phyloP scores from a whole-genome alignment of 2,113 vertebrate species.

The Eulacestoma nigropectus region DNA sequence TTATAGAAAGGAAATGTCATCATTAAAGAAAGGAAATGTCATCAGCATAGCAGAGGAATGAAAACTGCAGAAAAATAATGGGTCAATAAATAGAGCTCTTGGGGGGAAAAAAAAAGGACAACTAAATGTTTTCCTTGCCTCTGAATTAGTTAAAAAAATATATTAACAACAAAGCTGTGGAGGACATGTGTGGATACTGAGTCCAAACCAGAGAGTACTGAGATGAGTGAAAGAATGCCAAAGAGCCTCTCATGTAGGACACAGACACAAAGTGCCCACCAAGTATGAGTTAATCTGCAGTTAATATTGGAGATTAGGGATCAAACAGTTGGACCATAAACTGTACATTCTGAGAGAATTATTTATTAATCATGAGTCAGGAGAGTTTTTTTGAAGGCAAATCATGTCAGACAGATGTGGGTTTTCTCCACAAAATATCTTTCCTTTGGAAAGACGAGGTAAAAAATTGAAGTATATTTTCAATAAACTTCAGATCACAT shows the following conservation, averaged over 20 bases:
- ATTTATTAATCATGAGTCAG: slow-evolving; percentile 47
- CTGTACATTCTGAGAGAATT: slow-evolving; percentile 31
- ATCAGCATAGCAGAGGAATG: background rate
- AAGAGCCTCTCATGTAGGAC: background rate
- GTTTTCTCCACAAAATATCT: background rate
- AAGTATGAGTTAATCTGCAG: slow-evolving; percentile 22
- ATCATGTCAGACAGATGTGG: background rate
- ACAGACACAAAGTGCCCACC: background rate
- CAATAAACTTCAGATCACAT: background rate
- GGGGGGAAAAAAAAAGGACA: accelerated
- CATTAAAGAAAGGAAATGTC: background rate
- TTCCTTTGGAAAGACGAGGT: background rate
- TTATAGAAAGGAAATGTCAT: background rate
- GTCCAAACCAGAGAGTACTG: background rate
- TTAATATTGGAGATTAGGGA: slow-evolving; percentile 16
- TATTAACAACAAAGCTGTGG: background rate
- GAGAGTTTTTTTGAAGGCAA: slow-evolving; percentile 29
- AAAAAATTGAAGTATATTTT: background rate
- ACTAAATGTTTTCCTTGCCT: background rate
- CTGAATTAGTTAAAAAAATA: slow-evolving; percentile 6
- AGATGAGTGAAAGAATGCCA: background rate
- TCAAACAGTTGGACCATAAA: slow-evolving; percentile 26
- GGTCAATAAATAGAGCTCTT: background rate
- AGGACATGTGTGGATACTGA: background rate
- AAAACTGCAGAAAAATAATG: slow-evolving; percentile 4